These are phyloP conservation scores for Mimumesa dahlbomi DNA, from an alignment of 2,888 invertebrate species.

Conservation along the genomic window DNA sequence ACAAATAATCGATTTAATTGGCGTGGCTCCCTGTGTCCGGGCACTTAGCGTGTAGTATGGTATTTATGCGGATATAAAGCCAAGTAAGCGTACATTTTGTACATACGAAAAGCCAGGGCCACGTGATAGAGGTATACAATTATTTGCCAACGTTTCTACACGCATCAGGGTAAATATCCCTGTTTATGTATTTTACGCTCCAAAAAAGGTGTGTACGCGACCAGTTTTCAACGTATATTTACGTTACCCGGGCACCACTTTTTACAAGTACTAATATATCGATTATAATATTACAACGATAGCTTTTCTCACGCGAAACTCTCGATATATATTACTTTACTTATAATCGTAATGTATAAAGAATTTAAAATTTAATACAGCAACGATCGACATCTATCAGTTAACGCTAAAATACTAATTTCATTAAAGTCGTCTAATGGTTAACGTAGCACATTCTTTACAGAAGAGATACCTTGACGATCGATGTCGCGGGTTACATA, in stretches of 20 bases:
- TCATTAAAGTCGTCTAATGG: no score
- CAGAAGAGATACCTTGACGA: no score
- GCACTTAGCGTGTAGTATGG: conserved; percentile 25
- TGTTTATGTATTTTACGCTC: conserved; percentile 7
- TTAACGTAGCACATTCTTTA: no score
- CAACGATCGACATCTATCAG: no score
- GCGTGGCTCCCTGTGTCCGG: conserved; percentile 11
- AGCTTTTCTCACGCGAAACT: background rate
- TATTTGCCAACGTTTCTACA: conserved; percentile 23
- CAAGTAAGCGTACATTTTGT: conserved; percentile 21
- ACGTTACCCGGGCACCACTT: background rate
- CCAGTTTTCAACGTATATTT: conserved; percentile 22
- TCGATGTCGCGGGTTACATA: no score
- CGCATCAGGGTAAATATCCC: conserved; percentile 16
- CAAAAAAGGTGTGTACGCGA: conserved; percentile 8
- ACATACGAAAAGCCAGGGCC: conserved; percentile 5
- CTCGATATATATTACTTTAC: no score
- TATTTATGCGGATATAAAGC: conserved; percentile 41
- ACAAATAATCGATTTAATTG: conserved; percentile 48
- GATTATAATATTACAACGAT: conserved; percentile 12
- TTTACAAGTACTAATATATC: background rate
- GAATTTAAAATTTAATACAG: no score
- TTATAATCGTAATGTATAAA: no score
- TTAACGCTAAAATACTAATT: no score
- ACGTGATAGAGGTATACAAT: conserved; percentile 11